These are phyloP conservation scores for Antedon mediterranea DNA, from an alignment of 53 echinoderm and acorn worm species.

Conservation along the genomic window DNA sequence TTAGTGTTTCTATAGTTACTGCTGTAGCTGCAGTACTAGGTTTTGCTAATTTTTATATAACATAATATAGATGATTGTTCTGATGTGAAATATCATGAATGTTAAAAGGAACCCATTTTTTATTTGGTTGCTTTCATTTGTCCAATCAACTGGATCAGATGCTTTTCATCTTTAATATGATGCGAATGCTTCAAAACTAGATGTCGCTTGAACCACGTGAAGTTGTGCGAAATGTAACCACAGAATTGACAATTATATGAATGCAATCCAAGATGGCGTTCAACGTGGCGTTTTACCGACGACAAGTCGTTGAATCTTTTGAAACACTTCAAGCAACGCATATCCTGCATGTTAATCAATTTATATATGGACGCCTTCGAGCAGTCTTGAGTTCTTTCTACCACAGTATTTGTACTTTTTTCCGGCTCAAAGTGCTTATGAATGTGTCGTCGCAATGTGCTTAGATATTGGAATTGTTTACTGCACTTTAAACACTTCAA, in stretches of 20 bases:
- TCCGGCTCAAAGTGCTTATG: constrained; percentile 36
- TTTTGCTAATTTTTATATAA: no score
- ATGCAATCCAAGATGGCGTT: constrained; percentile 78
- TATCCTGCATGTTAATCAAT: constrained; percentile 65
- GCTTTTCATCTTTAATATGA: constrained; percentile 21
- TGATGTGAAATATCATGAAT: no score
- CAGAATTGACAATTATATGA: constrained; percentile 82
- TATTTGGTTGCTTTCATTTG: constrained; percentile 58
- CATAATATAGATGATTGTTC: no score
- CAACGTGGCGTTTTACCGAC: constrained; percentile 73
- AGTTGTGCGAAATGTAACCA: constrained; percentile 72
- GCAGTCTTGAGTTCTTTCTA: constrained; percentile 28
- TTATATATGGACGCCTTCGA: constrained; percentile 47
- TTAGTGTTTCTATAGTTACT: no score
- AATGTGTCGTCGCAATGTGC: constrained; percentile 70
- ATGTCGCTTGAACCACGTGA: constrained; percentile 94
- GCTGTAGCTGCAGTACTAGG: no score
- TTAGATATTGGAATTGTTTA: constrained; percentile 71
- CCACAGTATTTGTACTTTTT: constrained; percentile 9
- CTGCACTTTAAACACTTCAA: constrained; percentile 67
- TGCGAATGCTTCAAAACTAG: constrained; percentile 55
- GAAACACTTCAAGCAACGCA: constrained; percentile 76
- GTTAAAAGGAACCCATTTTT: background rate
- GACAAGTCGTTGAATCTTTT: constrained; percentile 67
- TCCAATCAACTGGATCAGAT: constrained; percentile 47